phyloP scores from a whole-genome alignment of 2,797 vertebrate species.

The Melanotaenia maccullochi region DNA sequence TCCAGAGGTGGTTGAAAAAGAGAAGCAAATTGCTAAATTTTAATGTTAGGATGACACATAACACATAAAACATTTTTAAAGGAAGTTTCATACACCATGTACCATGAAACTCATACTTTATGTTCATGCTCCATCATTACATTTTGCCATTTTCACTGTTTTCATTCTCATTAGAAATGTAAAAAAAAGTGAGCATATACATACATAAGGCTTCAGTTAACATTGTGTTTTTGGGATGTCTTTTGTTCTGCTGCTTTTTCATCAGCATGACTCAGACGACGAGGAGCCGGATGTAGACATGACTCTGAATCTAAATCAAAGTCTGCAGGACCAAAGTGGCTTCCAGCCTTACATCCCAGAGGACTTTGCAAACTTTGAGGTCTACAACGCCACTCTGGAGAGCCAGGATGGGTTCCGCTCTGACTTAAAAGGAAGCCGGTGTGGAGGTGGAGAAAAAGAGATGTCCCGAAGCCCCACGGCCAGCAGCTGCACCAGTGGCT shows the following conservation, averaged over 20 bases:
- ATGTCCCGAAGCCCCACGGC: constrained; percentile 92
- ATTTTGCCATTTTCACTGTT: constrained; percentile 38
- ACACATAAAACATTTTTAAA: background rate
- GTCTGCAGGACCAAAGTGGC: constrained; percentile 75
- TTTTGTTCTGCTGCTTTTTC: constrained; percentile 51
- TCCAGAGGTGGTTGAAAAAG: background rate
- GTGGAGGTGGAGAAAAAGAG: constrained; percentile 82
- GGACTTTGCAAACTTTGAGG: constrained; percentile 97
- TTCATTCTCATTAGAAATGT: constrained; percentile 20
- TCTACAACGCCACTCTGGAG: constrained; percentile 95
- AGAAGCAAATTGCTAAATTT: background rate
- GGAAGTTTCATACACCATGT: background rate
- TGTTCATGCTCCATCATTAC: constrained; percentile 48
- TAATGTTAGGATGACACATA: background rate
- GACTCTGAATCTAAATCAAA: constrained; percentile 67
- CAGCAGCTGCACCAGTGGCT: constrained; percentile 97
- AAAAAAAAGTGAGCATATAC: background rate
- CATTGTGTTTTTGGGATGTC: constrained; percentile 26
- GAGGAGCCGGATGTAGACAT: constrained; percentile 86
- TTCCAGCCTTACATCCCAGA: constrained; percentile 90
- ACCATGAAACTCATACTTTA: constrained; percentile 4
- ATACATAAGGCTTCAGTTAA: constrained; percentile 12
- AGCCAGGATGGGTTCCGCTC: constrained; percentile 63
- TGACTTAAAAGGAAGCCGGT: constrained; percentile 55
- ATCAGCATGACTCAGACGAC: constrained; percentile 93